phyloP scores from a whole-genome alignment of 2,113 vertebrate genomes.

The Vulpes lagopus region DNA sequence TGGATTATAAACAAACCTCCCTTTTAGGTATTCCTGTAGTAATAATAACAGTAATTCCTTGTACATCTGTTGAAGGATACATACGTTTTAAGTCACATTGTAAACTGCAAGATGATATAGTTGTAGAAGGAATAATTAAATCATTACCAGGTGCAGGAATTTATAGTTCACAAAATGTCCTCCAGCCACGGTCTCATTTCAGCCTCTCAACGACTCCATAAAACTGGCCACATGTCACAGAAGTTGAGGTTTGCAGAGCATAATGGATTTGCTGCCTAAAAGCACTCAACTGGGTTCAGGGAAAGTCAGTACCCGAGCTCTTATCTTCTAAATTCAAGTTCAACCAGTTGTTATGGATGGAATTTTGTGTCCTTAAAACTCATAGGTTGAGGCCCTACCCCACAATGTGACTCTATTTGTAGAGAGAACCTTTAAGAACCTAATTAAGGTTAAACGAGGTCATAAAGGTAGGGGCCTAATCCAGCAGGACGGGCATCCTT shows the following conservation, averaged over 20 bases:
- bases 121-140: background rate
- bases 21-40: background rate
- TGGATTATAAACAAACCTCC: background rate
- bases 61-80: background rate
- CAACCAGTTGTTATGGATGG: background rate
- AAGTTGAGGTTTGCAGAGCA: background rate
- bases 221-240: background rate
- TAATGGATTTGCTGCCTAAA: background rate
- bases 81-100: constrained; percentile 9
- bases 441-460: background rate
- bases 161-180: background rate
- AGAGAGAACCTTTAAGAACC: background rate
- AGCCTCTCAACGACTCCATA: background rate
- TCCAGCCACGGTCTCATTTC: constrained; percentile 7
- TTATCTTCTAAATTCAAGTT: constrained; percentile 45
- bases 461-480: background rate
- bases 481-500: background rate
- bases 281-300: background rate
- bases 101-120: background rate
- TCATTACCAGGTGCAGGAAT: background rate
- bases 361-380: background rate
- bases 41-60: background rate
- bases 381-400: background rate
- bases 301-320: background rate
- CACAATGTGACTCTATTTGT: background rate